Conservation (phyloP, 1,140 invertebrate genomes). For the Neodiprion virginianus region DNA sequence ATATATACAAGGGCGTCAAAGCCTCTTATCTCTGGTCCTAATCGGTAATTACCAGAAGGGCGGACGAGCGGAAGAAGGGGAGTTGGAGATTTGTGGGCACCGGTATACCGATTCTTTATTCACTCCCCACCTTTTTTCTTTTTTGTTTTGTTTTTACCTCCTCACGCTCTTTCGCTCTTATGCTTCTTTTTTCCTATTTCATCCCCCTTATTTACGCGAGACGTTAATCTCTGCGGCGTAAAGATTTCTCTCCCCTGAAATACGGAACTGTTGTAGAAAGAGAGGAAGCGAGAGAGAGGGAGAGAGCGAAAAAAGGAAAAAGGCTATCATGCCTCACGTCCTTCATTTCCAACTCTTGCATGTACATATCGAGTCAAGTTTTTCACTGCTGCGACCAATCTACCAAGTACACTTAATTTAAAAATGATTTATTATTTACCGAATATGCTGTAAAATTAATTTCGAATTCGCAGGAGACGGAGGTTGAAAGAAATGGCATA, state of each 20-base stretch:
- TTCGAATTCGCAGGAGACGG: too few species aligned
- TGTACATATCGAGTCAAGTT: too few species aligned
- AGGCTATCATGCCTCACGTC: too few species aligned
- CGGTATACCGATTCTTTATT: background rate
- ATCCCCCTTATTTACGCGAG: background rate
- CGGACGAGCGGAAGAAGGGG: too few species aligned
- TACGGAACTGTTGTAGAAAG: background rate
- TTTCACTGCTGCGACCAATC: too few species aligned
- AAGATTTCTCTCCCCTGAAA: background rate
- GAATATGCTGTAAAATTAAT: too few species aligned
- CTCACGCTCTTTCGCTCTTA: too few species aligned
- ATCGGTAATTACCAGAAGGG: conserved; percentile 2
- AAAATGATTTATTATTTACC: too few species aligned
- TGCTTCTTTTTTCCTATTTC: background rate
- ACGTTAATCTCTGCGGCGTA: background rate
- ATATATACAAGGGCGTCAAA: background rate
- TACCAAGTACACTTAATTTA: too few species aligned
- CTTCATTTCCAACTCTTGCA: too few species aligned
- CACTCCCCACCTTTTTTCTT: background rate
- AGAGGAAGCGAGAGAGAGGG: background rate
- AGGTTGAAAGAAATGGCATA: too few species aligned
- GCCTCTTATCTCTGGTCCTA: background rate
- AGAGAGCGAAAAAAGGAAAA: background rate
- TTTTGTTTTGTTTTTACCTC: too few species aligned
- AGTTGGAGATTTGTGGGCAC: background rate